A percentile compares a stretch with the other conserved stretches of the same genome.
Evolutionary conservation across 2,113 vertebrate genomes (phyloP).

Genomic region (Bubo bubo): DNA sequence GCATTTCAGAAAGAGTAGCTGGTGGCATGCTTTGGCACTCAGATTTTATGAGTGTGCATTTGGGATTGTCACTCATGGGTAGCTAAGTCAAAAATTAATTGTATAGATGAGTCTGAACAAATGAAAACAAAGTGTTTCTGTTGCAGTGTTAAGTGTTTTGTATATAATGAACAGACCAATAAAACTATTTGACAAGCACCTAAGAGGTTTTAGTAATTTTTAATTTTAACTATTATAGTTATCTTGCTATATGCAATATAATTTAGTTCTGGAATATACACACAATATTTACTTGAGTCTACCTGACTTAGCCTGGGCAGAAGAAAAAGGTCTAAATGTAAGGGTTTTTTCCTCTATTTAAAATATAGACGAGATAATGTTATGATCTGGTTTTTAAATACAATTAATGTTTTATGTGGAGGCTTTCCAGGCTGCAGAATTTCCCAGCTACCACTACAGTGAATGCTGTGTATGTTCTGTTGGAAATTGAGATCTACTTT

Average conservation of each 20-base stretch:
- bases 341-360: fast-evolving
- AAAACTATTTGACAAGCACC: background rate
- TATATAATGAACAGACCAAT: background rate
- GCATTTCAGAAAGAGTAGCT: background rate
- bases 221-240: background rate
- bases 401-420: background rate
- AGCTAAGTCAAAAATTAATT: background rate
- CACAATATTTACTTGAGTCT: background rate
- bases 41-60: background rate
- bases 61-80: background rate
- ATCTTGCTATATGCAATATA: background rate
- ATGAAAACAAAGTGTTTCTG: background rate
- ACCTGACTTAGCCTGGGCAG: background rate
- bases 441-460: background rate
- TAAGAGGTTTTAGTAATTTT: background rate
- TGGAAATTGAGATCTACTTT: background rate
- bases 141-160: background rate
- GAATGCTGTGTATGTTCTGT: background rate
- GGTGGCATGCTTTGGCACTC: background rate
- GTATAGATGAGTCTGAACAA: background rate
- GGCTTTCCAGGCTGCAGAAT: background rate
- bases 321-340: background rate
- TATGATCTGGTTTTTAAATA: background rate
- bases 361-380: background rate
- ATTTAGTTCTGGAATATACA: background rate